Conservation (phyloP, 2,888 invertebrate species). For the Thecophora atra region DNA sequence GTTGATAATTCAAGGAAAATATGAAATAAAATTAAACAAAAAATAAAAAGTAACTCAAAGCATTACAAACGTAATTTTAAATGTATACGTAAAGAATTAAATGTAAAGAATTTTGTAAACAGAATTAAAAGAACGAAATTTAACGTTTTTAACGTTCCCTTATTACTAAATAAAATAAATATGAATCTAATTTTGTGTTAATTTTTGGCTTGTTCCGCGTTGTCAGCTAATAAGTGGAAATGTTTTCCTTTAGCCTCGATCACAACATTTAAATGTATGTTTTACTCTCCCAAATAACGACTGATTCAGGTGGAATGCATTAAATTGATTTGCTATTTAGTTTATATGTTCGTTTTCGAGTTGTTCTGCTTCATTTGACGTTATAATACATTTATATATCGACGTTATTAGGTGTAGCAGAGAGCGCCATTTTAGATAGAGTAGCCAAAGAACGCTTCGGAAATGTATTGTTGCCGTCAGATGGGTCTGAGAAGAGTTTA, state of each 20-base stretch:
- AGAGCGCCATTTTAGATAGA: constrained; percentile 78
- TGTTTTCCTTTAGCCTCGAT: no score
- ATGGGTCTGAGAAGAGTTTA: constrained; percentile 82
- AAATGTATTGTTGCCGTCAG: constrained; percentile 70
- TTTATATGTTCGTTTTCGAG: neutral
- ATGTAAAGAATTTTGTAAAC: no score
- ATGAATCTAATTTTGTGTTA: no score
- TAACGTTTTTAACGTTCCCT: no score
- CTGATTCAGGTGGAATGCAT: constrained; percentile 6
- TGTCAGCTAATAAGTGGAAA: neutral
- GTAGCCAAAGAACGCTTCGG: constrained; percentile 83
- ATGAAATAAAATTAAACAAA: no score
- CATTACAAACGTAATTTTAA: no score
- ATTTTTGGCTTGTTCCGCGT: constrained; percentile 1
- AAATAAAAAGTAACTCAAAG: no score
- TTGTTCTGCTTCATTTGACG: neutral
- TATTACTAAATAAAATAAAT: no score
- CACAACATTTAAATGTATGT: no score
- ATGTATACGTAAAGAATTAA: no score
- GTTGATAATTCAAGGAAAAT: no score
- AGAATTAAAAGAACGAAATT: no score
- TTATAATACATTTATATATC: constrained; percentile 32
- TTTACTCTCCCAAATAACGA: neutral
- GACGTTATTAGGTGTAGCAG: constrained; percentile 57
- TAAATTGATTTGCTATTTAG: neutral